Base-by-base conservation (phyloP, 2,888 invertebrate species). In the Chelonus formosanus region DNA sequence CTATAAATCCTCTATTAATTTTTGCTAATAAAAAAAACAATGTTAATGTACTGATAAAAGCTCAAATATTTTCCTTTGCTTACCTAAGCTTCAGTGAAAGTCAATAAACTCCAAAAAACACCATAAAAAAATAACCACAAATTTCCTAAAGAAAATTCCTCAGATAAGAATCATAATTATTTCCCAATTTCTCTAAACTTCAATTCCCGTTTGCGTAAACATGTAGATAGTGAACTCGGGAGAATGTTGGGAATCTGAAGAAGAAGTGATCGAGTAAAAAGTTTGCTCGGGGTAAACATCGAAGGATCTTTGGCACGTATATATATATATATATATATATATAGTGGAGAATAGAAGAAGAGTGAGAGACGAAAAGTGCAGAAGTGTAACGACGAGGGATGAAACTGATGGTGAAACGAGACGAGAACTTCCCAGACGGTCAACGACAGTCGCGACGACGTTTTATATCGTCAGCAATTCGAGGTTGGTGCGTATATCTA, bases 341-440 rank as follows among this genome's bases (percentile, higher is more conserved):
- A 48, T 20, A 52, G 58, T 47, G n/a, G 7, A 34, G 35, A 47
- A 40, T 40, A 56, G 44, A 31, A 31, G n/a, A 56, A 36, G 20
- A 43, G 20, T 45, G 45, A 45, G 45, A 31, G 31, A 4, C n/a
- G 58, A 47, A 58, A 48, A 58, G 20, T 36, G 43, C 10, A 50
- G 34, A 52, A 52, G 52, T 32, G 52, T 31, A 52, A 55, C 36
- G 36, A 59, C 3, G 36, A 40, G 36, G 31, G 31, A 59, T 34
- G 50, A 36, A 40, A 56, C 36, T 8, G 47, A 58, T 20, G 53
- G 44, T 61, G 50, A 40, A 60, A 44, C 40, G 60, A 40, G 52
- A 48, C 54, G 45, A 54, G 44, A 62, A 62, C 61, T 62, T 62
- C 43, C 32, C 45, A 62, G 61, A 62, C 61, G 61, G 61, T 62